These are phyloP conservation scores for Caenorhabditis sp. DNA, from an alignment of 2,888 invertebrate genomes.

Conservation along the genomic window DNA sequence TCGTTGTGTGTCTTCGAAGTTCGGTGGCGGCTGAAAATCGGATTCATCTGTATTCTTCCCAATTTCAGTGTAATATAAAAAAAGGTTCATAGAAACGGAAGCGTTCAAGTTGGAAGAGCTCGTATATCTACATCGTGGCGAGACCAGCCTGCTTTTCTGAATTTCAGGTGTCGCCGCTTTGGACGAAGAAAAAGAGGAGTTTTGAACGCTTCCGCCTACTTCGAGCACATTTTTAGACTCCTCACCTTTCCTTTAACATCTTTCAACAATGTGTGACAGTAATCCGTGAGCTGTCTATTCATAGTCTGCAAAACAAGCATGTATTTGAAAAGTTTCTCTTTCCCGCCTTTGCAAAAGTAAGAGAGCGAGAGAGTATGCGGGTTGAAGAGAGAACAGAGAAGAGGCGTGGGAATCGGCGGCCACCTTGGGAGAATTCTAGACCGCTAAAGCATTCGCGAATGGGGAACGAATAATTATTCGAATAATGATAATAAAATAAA, in stretches of 20 bases:
- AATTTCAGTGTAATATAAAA: too few species aligned
- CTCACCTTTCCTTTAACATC: constrained; percentile 46
- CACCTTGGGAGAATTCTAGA: constrained; percentile 32
- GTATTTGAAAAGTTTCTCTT: constrained; percentile 23
- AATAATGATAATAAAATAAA: too few species aligned
- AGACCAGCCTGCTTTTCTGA: too few species aligned
- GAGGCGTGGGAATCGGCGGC: constrained; percentile 24
- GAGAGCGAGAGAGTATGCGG: constrained; percentile 11
- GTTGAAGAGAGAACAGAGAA: constrained; percentile 19
- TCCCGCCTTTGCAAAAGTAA: constrained; percentile 23
- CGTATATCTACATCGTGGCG: too few species aligned
- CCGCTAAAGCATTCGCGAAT: constrained; percentile 32
- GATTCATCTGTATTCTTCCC: background rate
- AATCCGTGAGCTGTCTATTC: constrained; percentile 6
- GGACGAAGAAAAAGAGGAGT: too few species aligned
- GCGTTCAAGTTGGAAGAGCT: too few species aligned
- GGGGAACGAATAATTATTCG: background rate
- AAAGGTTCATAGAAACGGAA: too few species aligned
- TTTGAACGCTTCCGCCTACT: too few species aligned
- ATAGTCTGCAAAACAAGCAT: constrained; percentile 2
- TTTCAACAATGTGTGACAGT: constrained; percentile 16
- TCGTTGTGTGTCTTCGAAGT: constrained; percentile 59
- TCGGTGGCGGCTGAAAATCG: constrained; percentile 52
- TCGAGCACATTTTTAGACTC: background rate
- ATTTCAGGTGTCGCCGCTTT: too few species aligned